Percentiles rank a stretch among this genome's conserved stretches.
phyloP scores from a whole-genome alignment of 2,797 vertebrate species.

The Eurystomus glaucurus region DNA sequence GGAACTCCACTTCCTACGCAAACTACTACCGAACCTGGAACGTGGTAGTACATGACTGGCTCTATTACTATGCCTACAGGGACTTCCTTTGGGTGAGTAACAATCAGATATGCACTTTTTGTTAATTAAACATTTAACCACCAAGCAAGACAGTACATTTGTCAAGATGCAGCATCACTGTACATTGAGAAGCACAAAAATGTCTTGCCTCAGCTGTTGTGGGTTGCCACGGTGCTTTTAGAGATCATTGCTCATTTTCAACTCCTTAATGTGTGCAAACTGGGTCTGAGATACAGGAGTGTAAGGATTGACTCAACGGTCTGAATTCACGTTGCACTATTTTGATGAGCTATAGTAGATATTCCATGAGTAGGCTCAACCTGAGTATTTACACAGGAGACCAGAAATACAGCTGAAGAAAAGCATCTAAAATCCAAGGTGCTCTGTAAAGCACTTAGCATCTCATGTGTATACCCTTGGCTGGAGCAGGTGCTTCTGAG shows the following conservation, averaged over 20 bases:
- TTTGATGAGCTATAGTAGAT: not conserved
- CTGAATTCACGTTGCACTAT: not conserved
- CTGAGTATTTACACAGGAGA: not conserved
- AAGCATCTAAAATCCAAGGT: not conserved
- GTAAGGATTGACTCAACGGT: not conserved
- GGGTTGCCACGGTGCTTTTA: not conserved
- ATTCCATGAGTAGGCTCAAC: not conserved
- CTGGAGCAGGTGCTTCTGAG: not conserved
- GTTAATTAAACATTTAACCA: not conserved
- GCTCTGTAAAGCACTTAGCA: not conserved
- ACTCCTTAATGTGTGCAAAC: not conserved
- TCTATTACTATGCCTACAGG: slow-evolving; percentile 95
- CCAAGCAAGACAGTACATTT: not conserved
- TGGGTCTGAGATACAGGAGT: not conserved
- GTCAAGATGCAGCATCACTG: not conserved
- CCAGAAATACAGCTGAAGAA: not conserved
- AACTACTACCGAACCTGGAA: slow-evolving; percentile 99
- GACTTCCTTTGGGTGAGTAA: slow-evolving; percentile 93
- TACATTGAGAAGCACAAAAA: not conserved
- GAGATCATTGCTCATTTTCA: not conserved
- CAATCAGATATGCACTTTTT: not conserved
- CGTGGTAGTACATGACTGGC: slow-evolving; percentile 97
- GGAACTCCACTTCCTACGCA: slow-evolving; percentile 97
- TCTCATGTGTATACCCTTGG: not conserved
- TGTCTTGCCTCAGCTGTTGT: not conserved